These are phyloP conservation scores for Andrena trimmerana DNA, from an alignment of 2,888 invertebrate genomes.

Conservation along the genomic window DNA sequence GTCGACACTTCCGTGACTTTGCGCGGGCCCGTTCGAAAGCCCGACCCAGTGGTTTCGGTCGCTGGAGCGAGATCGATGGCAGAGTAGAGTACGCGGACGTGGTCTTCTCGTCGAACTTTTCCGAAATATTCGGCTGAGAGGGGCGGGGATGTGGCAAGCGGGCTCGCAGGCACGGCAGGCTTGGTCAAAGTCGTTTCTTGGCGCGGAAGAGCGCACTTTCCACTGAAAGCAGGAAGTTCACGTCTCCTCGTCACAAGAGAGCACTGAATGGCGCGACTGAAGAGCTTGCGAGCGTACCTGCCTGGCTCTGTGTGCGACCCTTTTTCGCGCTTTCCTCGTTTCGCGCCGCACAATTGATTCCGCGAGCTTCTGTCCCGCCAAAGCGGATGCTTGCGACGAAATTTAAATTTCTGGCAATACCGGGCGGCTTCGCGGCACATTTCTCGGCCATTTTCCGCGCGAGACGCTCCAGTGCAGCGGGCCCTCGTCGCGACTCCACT, in stretches of 20 bases:
- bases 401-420: background rate
- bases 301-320: background rate
- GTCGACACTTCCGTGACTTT: slow-evolving; percentile 69
- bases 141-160: background rate
- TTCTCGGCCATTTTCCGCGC: background rate
- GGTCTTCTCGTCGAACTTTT: background rate
- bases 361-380: background rate
- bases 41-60: slow-evolving; percentile 12
- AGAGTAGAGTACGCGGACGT: too few relatives aligned
- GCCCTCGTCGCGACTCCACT: background rate
- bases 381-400: background rate
- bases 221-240: slow-evolving; percentile 50
- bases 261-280: slow-evolving; percentile 32
- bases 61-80: slow-evolving; percentile 44
- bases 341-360: slow-evolving; percentile 35
- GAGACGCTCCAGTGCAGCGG: too few relatives aligned
- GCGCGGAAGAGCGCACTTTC: slow-evolving; percentile 42
- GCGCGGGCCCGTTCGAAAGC: slow-evolving; percentile 19
- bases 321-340: slow-evolving; percentile 1
- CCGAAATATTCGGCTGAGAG: background rate
- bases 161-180: background rate
- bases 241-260: slow-evolving; percentile 32
- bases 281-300: background rate
- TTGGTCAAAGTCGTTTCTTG: slow-evolving; percentile 45
- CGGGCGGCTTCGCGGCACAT: background rate